phyloP scores from a whole-genome alignment of 2,888 invertebrate genomes.

The Hirudinaria manillensis region DNA sequence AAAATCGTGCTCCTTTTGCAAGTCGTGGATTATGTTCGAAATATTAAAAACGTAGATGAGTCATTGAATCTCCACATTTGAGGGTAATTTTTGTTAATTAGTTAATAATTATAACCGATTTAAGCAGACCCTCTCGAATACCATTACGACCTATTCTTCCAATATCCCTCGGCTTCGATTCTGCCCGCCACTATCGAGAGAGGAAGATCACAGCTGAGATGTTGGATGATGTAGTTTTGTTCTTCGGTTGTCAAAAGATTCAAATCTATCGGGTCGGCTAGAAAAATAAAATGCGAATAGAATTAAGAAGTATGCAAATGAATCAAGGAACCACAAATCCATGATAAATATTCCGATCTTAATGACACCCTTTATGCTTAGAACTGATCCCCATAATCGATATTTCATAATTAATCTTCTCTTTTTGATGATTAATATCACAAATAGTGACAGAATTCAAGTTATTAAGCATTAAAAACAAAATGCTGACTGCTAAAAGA shows the following conservation, averaged over 20 bases:
- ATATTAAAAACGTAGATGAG: background rate
- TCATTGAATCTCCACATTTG: too few species aligned
- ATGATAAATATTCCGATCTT: too few species aligned
- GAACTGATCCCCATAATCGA: background rate
- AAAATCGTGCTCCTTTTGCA: too few species aligned
- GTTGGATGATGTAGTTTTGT: background rate
- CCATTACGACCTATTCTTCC: conserved; percentile 13
- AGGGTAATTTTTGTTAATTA: too few species aligned
- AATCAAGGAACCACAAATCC: too few species aligned
- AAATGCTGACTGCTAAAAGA: conserved; percentile 13
- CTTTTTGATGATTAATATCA: background rate
- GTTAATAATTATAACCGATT: too few species aligned
- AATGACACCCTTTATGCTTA: background rate
- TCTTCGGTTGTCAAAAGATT: background rate
- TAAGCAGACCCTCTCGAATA: background rate
- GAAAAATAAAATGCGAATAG: background rate
- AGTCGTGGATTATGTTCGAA: background rate
- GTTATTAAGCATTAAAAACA: background rate
- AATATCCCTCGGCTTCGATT: conserved; percentile 15
- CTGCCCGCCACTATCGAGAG: background rate
- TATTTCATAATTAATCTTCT: background rate
- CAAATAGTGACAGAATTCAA: background rate
- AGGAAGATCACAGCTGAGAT: conserved; percentile 8
- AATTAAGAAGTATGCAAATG: background rate
- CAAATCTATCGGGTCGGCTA: conserved; percentile 25